Conservation (phyloP, 2,888 invertebrate genomes). For the Rhagophthalmus giganteus region DNA sequence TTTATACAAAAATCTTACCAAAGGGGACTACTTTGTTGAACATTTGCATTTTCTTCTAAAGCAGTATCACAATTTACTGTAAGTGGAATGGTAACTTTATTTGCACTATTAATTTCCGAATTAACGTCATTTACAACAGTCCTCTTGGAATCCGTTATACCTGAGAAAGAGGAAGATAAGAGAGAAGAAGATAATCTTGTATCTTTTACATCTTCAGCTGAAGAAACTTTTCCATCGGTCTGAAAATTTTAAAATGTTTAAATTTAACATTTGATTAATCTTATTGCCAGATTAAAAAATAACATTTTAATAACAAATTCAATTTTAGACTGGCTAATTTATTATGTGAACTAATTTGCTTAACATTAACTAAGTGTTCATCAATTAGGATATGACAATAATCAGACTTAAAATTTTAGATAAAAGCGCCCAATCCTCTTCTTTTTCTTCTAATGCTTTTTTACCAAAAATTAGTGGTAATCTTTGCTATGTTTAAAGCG, state of each 20-base stretch:
- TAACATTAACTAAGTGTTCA: too few relatives aligned
- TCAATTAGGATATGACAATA: too few relatives aligned
- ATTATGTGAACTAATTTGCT: too few relatives aligned
- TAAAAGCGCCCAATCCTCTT: too few relatives aligned
- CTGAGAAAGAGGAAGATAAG: neutral
- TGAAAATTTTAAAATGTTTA: slow-evolving; percentile 10
- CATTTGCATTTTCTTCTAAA: slow-evolving; percentile 23
- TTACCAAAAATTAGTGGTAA: too few relatives aligned
- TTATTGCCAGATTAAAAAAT: neutral
- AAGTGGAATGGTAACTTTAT: slow-evolving; percentile 38
- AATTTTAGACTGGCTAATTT: too few relatives aligned
- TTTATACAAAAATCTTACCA: slow-evolving; percentile 39
- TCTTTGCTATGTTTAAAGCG: neutral
- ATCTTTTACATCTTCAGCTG: slow-evolving; percentile 48
- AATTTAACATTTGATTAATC: neutral
- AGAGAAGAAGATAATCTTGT: neutral
- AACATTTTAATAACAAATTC: neutral
- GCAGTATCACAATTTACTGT: slow-evolving; percentile 49
- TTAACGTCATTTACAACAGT: neutral
- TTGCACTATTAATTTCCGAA: neutral
- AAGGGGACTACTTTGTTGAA: slow-evolving; percentile 30
- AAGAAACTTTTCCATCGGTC: slow-evolving; percentile 37
- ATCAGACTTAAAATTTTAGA: too few relatives aligned
- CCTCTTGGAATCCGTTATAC: neutral
- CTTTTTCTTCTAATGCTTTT: too few relatives aligned